Evolutionary conservation across 2,113 vertebrate genomes (phyloP), one percentile per base, ranked within the genome.

Genomic region (Echinops telfairi): DNA sequence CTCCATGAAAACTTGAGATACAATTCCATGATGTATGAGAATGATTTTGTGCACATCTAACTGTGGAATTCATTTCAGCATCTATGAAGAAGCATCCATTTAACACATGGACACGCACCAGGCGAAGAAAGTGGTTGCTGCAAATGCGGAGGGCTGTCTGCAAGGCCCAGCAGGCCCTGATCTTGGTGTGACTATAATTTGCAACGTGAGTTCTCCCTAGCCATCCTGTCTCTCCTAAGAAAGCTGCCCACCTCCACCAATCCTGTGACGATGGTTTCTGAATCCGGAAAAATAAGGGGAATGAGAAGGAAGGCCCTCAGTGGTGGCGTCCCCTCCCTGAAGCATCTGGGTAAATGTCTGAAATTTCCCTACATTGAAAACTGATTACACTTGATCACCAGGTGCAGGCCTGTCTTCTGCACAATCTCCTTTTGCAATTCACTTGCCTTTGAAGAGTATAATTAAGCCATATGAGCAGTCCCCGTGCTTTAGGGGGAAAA

Each of bases 231-330:
- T 9, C 6, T 86, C 70, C 71, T 58, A 70, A 91, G 84, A 20
- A 86, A 47, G 84, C 60, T 58, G 86, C 70, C 68, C 64, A 31
- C 57, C 77, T 9, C 76, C 36, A 58, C 0, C 86, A 85, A 90
- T 33, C 92, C 83, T 92, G 68, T 94, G 95, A 95, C 90, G 86
- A 95, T n/a, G 29, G 90, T 91, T 95, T 95, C 68, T 66, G 82
- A 92, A 77, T 93, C 91, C 43, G 84, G 60, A 94, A 96, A 96
- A 91, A 38, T 68, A 83, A 91, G 71, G 76, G 40, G 53, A 90
- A 87, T 15, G 16, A 78, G 71, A n/a, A 88, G 75, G 58, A 86
- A 78, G 66, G 43, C 64, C 68, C 40, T 8, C 23, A 31, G 78
- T 70, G 57, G 40, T 33, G 1, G 1, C 2, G 20, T 38, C 43